Evolutionary conservation across 2,797 vertebrate genomes (phyloP).

Genomic region (Typhlichthys subterraneus): DNA sequence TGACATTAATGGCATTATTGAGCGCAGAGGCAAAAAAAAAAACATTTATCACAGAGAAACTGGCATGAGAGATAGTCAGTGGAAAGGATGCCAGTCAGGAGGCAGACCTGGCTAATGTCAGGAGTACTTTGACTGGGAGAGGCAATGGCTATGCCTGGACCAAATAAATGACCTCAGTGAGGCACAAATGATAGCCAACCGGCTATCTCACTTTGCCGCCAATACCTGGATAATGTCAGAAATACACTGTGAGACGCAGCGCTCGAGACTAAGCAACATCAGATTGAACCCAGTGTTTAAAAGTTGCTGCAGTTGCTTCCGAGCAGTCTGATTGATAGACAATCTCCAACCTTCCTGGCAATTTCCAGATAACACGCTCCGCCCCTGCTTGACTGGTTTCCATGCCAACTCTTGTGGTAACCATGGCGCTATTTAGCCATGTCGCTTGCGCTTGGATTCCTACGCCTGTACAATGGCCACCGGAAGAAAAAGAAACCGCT

Average conservation of each 20-base stretch:
- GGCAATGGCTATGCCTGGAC: slow-evolving; percentile 7
- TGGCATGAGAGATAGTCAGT: slow-evolving; percentile 48
- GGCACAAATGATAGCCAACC: slow-evolving; percentile 8
- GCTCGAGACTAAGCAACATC: neutral
- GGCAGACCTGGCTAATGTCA: slow-evolving; percentile 54
- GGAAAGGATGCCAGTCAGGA: slow-evolving; percentile 44
- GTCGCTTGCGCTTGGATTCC: slow-evolving; percentile 33
- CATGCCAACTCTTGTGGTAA: slow-evolving; percentile 55
- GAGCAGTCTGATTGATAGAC: slow-evolving; percentile 25
- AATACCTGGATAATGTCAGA: slow-evolving; percentile 8
- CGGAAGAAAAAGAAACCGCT: no score
- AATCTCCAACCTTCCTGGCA: slow-evolving; percentile 42
- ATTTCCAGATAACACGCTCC: slow-evolving; percentile 41
- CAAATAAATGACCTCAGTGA: slow-evolving; percentile 15
- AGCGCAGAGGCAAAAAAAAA: slow-evolving; percentile 47
- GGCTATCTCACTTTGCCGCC: slow-evolving; percentile 2
- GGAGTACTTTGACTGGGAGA: slow-evolving; percentile 19
- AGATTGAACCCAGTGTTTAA: neutral
- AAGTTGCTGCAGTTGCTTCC: slow-evolving; percentile 5
- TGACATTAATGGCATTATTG: slow-evolving; percentile 70
- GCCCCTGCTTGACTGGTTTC: slow-evolving; percentile 42
- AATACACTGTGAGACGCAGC: neutral
- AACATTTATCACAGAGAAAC: slow-evolving; percentile 53
- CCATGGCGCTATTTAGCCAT: slow-evolving; percentile 43
- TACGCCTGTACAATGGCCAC: slow-evolving; percentile 5